Percentiles rank a stretch among this genome's conserved stretches.
Conservation (phyloP, 1,140 invertebrate genomes). For the Brachionus calyciflorus region DNA sequence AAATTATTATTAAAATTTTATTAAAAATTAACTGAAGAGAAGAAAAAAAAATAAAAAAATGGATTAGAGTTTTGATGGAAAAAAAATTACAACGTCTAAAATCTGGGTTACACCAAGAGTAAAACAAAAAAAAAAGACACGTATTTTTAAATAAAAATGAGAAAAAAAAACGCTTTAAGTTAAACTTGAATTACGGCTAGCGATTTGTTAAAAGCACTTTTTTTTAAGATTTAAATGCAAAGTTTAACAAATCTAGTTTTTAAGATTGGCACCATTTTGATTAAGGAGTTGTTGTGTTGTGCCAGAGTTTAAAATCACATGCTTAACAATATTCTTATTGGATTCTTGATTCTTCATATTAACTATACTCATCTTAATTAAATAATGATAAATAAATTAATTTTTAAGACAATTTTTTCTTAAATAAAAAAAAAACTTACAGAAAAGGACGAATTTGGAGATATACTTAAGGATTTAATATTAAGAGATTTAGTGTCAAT, state of each 20-base stretch:
- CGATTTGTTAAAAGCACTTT: background rate
- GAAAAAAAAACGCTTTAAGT: too few relatives aligned
- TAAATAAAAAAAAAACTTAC: background rate
- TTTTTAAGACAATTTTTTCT: too few relatives aligned
- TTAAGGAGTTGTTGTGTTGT: background rate
- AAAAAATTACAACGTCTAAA: background rate
- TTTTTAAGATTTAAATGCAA: background rate
- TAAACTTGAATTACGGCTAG: constrained; percentile 9
- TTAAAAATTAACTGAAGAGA: background rate
- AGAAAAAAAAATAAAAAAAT: background rate
- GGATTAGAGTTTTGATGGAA: background rate
- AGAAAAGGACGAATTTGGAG: background rate
- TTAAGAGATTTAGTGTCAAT: too few relatives aligned
- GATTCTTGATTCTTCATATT: too few relatives aligned
- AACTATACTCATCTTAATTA: too few relatives aligned
- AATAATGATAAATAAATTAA: too few relatives aligned
- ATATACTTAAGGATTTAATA: too few relatives aligned
- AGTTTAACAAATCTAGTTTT: background rate
- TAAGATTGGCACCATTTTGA: background rate
- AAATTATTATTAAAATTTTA: too few relatives aligned
- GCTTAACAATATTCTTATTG: background rate
- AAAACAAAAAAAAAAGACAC: constrained; percentile 14
- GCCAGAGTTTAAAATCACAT: background rate
- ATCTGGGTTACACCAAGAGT: constrained; percentile 10
- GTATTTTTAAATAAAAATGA: background rate